A percentile compares a stretch with the other conserved stretches of the same genome.
These are phyloP conservation scores for Podargus strigoides DNA, from an alignment of 2,797 vertebrate species.

Conservation along the genomic window DNA sequence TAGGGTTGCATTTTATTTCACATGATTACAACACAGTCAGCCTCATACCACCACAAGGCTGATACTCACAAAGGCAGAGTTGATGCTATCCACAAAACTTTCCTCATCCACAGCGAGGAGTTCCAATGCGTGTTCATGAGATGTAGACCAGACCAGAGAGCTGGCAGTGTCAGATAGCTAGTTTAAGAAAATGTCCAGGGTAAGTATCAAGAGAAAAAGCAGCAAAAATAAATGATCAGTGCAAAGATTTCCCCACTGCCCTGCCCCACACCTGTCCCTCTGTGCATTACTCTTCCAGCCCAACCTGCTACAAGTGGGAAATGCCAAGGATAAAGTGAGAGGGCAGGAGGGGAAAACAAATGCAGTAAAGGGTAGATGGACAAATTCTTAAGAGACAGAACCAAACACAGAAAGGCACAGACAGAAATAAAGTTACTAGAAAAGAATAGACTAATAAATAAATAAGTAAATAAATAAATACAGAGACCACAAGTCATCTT, in stretches of 20 bases:
- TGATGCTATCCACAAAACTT: slow-evolving; percentile 91
- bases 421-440: not conserved
- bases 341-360: not conserved
- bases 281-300: not conserved
- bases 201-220: not conserved
- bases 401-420: not conserved
- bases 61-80: slow-evolving; percentile 94
- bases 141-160: slow-evolving; percentile 97
- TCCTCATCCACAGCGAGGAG: slow-evolving; percentile 91
- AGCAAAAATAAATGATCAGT: not conserved
- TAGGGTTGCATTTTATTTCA: not conserved
- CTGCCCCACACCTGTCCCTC: not conserved
- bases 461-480: not conserved
- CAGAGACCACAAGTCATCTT: slow-evolving; percentile 28
- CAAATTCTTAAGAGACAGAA: not conserved
- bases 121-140: slow-evolving; percentile 85
- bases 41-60: not conserved
- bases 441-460: not conserved
- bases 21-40: not conserved
- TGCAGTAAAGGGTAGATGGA: not conserved
- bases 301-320: not conserved
- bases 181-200: slow-evolving; percentile 6
- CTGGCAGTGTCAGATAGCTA: slow-evolving; percentile 91
- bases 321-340: not conserved
- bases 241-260: not conserved